Evolutionary conservation across 2,888 invertebrate genomes (phyloP), one percentile per base, ranked within the genome.

Genomic region (Drosophila longiperda): DNA sequence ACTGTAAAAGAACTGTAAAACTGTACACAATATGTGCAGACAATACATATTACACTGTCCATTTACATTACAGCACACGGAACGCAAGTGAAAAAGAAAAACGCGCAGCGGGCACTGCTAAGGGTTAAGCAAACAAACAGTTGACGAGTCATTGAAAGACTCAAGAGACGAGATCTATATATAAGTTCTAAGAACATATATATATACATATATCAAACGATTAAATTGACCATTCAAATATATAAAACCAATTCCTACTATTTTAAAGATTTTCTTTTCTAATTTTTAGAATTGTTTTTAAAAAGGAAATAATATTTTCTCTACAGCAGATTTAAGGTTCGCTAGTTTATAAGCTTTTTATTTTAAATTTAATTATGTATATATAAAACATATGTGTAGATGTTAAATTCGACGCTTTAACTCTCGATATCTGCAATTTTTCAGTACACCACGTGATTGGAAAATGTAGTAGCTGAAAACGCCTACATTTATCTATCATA

Each of bases 11-110:
- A 45, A 23, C 45, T 23, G 23, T 45, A 45, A 45, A 45, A 23
- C 45, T 45, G 45, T 45, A 45, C 45, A 45, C 7, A 45, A 45
- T 45, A 45, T 45, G 20, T 45, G 20, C 45, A 45, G 45, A 45
- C 45, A 45, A 15, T 45, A 45, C 45, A 45, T 23, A 45, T 23
- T 45, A 45, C 23, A 45, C 15, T 23, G 23, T 23, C 45, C 15
- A 23, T 45, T 45, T 45, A 23, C 7, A 45, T 45, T 23, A 23
- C 45, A 45, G 8, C 15, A 17, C 23, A 23, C 4, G 15, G 23
- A 23, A 45, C 15, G 23, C 15, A 15, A 45, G 20, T 45, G 45
- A 7, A 40, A 45, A 12, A 20, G 20, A 45, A 20, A 45, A 20
- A 45, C 20, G 1, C 12, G 20, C 20, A 45, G 45, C 42, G 42